phyloP scores from a whole-genome alignment of 2,888 invertebrate species.

The Drosophila demipolita region DNA sequence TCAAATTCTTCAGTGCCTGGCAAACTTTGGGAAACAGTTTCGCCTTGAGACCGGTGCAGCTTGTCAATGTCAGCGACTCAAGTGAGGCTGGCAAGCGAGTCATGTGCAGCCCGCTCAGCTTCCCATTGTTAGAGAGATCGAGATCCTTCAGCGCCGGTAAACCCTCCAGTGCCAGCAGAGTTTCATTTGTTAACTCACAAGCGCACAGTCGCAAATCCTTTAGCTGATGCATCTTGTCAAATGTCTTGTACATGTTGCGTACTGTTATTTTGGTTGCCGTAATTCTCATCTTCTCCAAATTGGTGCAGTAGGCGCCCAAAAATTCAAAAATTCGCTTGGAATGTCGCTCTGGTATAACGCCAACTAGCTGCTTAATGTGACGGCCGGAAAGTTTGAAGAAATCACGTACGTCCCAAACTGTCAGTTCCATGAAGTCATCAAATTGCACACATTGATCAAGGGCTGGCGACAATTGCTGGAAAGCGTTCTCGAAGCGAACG shows the following conservation, averaged over 20 bases:
- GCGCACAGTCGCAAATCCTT: conserved; percentile 23
- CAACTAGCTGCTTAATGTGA: conserved; percentile 26
- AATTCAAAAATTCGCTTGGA: conserved; percentile 24
- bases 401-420: conserved; percentile 64
- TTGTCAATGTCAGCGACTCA: conserved; percentile 28
- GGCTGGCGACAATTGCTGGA: conserved; percentile 34
- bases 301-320: conserved; percentile 34
- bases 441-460: conserved; percentile 40
- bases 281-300: conserved; percentile 26
- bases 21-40: background rate
- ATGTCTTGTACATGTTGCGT: conserved; percentile 24
- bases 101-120: conserved; percentile 28
- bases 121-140: conserved; percentile 33
- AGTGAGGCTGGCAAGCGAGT: conserved; percentile 17
- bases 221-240: conserved; percentile 24
- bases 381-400: conserved; percentile 59
- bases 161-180: conserved; percentile 24
- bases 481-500: conserved; percentile 54
- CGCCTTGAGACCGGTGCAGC: conserved; percentile 10
- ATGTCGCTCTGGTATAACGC: conserved; percentile 30
- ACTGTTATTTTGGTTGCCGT: background rate
- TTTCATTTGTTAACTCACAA: conserved; percentile 25
- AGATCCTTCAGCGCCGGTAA: conserved; percentile 39
- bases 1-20: conserved; percentile 17
- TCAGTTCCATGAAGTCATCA: conserved; percentile 34